These are phyloP conservation scores for Ormyrus labotus DNA, from an alignment of 2,888 invertebrate species.

Conservation along the genomic window DNA sequence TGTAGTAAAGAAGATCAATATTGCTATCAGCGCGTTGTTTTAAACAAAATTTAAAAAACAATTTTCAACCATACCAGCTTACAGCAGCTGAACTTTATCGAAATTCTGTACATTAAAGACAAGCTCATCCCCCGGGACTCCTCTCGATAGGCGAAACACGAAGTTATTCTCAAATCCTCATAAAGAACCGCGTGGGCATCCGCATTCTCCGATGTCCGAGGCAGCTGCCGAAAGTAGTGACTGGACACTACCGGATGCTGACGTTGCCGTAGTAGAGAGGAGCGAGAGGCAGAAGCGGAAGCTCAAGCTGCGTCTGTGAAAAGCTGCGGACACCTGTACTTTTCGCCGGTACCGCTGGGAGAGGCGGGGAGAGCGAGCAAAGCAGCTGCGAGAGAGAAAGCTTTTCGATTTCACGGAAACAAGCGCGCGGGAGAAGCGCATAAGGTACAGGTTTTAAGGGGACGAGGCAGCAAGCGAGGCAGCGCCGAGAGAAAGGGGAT, in stretches of 20 bases:
- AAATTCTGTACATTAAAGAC: background rate
- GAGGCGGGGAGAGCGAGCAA: background rate
- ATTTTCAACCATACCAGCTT: no score
- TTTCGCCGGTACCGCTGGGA: background rate
- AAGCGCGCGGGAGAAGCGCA: conserved; percentile 30
- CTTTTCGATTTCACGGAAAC: conserved; percentile 56
- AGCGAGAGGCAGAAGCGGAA: no score
- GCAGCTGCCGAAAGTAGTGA: background rate
- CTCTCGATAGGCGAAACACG: conserved; percentile 40
- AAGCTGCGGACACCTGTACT: conserved; percentile 42
- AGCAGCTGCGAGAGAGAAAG: conserved; percentile 4
- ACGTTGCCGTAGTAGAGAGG: conserved; percentile 18
- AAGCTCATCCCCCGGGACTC: background rate
- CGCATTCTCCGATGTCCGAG: background rate
- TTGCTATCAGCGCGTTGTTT: no score
- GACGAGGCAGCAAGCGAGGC: background rate
- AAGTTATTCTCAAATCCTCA: conserved; percentile 46
- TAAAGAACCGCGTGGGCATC: conserved; percentile 19
- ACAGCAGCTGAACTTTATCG: no score
- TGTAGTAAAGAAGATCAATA: no score
- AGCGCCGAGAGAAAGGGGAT: background rate
- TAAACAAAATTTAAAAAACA: no score
- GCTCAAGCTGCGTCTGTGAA: background rate
- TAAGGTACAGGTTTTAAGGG: conserved; percentile 19
- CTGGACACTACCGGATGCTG: conserved; percentile 35